Conservation (phyloP, 2,797 vertebrate species). For the Nasua narica region DNA sequence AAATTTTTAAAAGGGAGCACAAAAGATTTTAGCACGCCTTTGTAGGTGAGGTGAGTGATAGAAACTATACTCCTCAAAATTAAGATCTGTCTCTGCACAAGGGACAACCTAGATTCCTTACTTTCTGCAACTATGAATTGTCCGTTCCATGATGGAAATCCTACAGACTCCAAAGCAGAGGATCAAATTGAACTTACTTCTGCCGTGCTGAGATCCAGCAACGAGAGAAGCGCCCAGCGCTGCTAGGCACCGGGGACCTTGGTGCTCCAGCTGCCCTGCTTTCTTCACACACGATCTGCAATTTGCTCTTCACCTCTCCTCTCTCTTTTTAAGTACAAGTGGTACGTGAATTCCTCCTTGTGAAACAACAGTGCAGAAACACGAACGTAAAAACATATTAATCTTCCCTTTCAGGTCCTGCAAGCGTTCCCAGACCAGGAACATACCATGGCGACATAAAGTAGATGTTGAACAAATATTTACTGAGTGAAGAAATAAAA, state of each 20-base stretch:
- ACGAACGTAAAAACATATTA: neutral
- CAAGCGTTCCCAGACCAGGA: neutral
- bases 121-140: neutral
- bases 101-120: neutral
- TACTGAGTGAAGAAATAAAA: neutral
- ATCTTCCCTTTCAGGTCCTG: neutral
- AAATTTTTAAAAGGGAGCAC: neutral
- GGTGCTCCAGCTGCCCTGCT: neutral
- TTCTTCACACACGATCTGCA: neutral
- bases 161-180: neutral
- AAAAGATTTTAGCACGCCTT: neutral
- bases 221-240: neutral
- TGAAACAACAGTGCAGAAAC: neutral
- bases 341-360: neutral
- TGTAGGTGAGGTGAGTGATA: neutral
- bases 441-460: no score
- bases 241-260: accelerated
- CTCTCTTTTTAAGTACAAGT: neutral
- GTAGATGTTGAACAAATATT: neutral
- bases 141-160: neutral
- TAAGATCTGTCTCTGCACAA: neutral
- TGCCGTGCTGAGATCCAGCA: neutral
- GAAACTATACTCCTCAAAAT: neutral
- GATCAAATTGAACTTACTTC: neutral
- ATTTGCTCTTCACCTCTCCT: neutral